Conservation (phyloP, 2,113 vertebrate species). For the Periophthalmodon schlosseri region DNA sequence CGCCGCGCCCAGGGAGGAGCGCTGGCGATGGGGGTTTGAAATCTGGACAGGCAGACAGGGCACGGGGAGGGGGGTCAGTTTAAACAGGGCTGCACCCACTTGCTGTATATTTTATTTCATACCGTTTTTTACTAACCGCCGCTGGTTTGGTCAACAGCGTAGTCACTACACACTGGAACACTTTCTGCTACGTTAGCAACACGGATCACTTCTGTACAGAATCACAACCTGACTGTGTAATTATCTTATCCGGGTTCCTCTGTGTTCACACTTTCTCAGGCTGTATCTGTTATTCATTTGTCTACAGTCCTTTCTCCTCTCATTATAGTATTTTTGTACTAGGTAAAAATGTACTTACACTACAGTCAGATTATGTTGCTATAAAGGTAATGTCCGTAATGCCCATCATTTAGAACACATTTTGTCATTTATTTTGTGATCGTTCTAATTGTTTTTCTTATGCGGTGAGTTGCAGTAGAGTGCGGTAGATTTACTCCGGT, state of each 20-base stretch:
- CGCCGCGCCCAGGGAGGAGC: constrained; percentile 27
- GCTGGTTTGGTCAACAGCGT: constrained; percentile 71
- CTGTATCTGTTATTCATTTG: constrained; percentile 31
- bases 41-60: constrained; percentile 68
- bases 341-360: constrained; percentile 28
- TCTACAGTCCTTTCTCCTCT: constrained; percentile 20
- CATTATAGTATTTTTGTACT: constrained; percentile 26
- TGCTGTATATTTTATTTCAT: constrained; percentile 24
- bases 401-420: background rate
- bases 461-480: background rate
- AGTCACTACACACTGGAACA: constrained; percentile 78
- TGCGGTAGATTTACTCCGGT: background rate
- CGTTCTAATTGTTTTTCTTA: background rate
- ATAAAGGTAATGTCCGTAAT: background rate
- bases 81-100: constrained; percentile 8
- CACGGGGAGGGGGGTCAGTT: constrained; percentile 44
- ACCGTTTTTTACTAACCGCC: constrained; percentile 37
- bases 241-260: constrained; percentile 59
- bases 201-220: constrained; percentile 40
- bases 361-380: constrained; percentile 23
- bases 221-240: constrained; percentile 36
- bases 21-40: constrained; percentile 25
- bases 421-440: constrained; percentile 5
- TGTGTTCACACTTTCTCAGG: constrained; percentile 58
- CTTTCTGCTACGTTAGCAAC: constrained; percentile 49